Evolutionary conservation across 2,888 invertebrate genomes (phyloP), one percentile per base, ranked within the genome.

Genomic region (Quadroppia sp.): DNA sequence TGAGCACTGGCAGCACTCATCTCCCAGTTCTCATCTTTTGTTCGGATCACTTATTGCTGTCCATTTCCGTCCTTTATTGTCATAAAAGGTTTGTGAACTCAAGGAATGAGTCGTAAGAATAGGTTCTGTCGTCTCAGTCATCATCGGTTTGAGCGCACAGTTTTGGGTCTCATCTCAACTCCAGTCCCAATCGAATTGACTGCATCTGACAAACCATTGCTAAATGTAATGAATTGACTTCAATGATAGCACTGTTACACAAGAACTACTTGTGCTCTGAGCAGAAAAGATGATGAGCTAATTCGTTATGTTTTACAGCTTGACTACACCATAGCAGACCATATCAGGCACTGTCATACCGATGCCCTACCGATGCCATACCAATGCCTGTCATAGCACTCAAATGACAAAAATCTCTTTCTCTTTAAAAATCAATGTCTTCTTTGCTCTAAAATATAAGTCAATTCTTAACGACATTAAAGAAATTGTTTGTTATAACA

Each of bases 241-340:
- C 17, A 30, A 36, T 64, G 64, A 32, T 64, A 64, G 32, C 28
- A 64, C 32, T 64, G 36, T 25, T 64, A 6, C 36, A 25, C 56
- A n/a, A 25, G 23, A 6, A 11, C 6, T 64, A n/a, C 17, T 20
- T 64, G 64, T 64, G 64, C 64, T 64, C 64, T 64, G 13, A 36
- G 64, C 64, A 64, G 64, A 64, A 64, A n/a, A 64, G 13, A 64
- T 64, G 64, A 64, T 64, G 64, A 64, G n/a, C 64, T 64, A 64
- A 64, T 64, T 64, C 64, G 64, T 64, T 64, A 64, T 64, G 64
- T 64, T 64, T 64, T 64, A 64, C 64, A 64, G 64, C 64, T 64
- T 64, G 36, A 64, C 32, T 64, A 64, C 64, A 64, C 64, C 36
- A 36, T 64, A 64, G 32, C 64, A 64, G 36, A n/a, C 36, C 36